phyloP scores from a whole-genome alignment of 2,888 invertebrate species.

The Sialis lutaria region DNA sequence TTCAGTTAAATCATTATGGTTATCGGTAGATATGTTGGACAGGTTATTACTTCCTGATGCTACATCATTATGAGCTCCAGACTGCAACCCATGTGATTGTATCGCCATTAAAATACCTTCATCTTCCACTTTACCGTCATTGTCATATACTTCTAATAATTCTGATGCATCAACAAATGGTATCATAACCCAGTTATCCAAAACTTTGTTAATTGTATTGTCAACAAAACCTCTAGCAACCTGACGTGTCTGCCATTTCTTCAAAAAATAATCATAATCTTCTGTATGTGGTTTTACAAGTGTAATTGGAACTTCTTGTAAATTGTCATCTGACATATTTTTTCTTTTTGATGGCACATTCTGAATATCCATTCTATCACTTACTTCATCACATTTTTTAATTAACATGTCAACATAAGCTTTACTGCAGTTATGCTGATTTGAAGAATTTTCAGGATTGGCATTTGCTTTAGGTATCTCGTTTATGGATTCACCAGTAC shows the following conservation, averaged over 20 bases:
- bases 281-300: slow-evolving; percentile 17
- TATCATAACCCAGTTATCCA: slow-evolving; percentile 39
- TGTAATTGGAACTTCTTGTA: slow-evolving; percentile 18
- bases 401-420: slow-evolving; percentile 10
- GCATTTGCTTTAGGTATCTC: slow-evolving; percentile 10
- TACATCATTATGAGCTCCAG: slow-evolving; percentile 12
- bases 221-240: slow-evolving; percentile 47
- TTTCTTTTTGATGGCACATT: slow-evolving; percentile 12
- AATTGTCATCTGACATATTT: slow-evolving; percentile 7
- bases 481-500: slow-evolving; percentile 16
- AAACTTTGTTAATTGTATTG: slow-evolving; percentile 48
- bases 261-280: slow-evolving; percentile 22
- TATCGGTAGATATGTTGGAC: slow-evolving; percentile 9
- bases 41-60: slow-evolving; percentile 9
- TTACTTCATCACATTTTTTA: neutral
- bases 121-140: slow-evolving; percentile 43
- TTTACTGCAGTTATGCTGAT: slow-evolving; percentile 1
- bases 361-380: slow-evolving; percentile 10
- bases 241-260: slow-evolving; percentile 50
- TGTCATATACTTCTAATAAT: slow-evolving; percentile 34
- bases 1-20: slow-evolving; percentile 11
- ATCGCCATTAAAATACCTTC: slow-evolving; percentile 60
- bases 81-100: slow-evolving; percentile 47
- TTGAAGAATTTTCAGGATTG: slow-evolving; percentile 7
- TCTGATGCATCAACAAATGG: slow-evolving; percentile 33